Percentiles rank a stretch among this genome's conserved stretches.
phyloP scores from a whole-genome alignment of 1,140 invertebrate genomes.

The Schlechtendalia chinensis region DNA sequence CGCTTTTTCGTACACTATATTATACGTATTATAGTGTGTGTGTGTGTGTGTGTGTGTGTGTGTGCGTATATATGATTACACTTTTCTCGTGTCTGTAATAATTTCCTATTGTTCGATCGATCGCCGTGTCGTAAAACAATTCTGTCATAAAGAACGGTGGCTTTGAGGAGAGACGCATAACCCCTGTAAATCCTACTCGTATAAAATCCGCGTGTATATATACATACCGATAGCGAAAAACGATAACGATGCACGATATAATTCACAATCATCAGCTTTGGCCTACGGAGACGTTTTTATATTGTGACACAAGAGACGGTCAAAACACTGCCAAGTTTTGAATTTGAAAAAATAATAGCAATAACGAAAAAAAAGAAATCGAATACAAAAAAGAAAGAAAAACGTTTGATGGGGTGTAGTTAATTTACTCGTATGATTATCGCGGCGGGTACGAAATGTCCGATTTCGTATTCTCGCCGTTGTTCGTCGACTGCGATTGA shows the following conservation, averaged over 20 bases:
- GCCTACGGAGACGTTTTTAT: not conserved
- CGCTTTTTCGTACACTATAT: not conserved
- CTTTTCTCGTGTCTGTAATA: not conserved
- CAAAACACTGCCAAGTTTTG: constrained; percentile 23
- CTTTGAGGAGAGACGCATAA: not conserved
- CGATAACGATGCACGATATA: not conserved
- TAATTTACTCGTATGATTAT: too few relatives aligned
- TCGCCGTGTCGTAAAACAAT: constrained; percentile 35
- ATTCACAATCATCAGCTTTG: constrained; percentile 1
- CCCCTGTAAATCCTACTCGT: constrained; percentile 13
- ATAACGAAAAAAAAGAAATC: too few relatives aligned
- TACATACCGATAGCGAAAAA: not conserved
- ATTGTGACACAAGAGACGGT: not conserved
- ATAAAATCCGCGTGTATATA: not conserved
- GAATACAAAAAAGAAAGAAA: too few relatives aligned
- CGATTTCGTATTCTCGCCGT: too few relatives aligned
- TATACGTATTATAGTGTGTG: too few relatives aligned
- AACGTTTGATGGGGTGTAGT: too few relatives aligned
- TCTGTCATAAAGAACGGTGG: constrained; percentile 3
- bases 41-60: too few relatives aligned
- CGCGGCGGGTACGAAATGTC: too few relatives aligned
- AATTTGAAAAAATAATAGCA: too few relatives aligned
- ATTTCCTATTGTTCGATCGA: constrained; percentile 26
- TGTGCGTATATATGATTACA: not conserved
- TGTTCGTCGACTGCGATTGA: too few relatives aligned